Conservation (phyloP, 2,888 invertebrate species). For the Alsophila aescularia region DNA sequence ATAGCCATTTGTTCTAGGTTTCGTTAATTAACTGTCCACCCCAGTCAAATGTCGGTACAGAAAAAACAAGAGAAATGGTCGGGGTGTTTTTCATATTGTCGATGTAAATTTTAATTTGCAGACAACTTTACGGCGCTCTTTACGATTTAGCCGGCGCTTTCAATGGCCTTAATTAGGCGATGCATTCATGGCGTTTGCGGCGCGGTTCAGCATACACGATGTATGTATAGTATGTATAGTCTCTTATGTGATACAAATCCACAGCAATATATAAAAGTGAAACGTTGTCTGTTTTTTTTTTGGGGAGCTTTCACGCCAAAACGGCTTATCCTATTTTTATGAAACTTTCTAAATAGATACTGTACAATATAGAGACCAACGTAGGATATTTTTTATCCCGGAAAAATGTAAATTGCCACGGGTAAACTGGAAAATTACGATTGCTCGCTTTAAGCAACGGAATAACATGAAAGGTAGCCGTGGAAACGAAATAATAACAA, state of each 20-base stretch:
- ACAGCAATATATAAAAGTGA: too few species aligned
- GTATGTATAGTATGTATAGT: conserved; percentile 25
- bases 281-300: too few species aligned
- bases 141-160: conserved; percentile 79
- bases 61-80: conserved; percentile 73
- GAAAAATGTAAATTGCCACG: too few species aligned
- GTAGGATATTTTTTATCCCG: too few species aligned
- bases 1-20: conserved; percentile 72
- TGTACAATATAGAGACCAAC: too few species aligned
- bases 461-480: too few species aligned
- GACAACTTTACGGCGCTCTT: conserved; percentile 80
- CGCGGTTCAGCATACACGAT: conserved; percentile 57
- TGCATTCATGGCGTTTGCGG: conserved; percentile 66
- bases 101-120: conserved; percentile 83
- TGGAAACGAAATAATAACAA: too few species aligned
- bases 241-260: conserved; percentile 23
- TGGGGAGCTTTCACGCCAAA: too few species aligned
- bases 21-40: conserved; percentile 79
- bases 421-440: too few species aligned
- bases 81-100: conserved; percentile 80
- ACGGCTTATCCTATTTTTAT: too few species aligned
- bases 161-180: conserved; percentile 76
- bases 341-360: too few species aligned
- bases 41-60: conserved; percentile 70
- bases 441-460: too few species aligned